phyloP scores from a whole-genome alignment of 2,888 invertebrate genomes.

The Meiosimyza decipiens region DNA sequence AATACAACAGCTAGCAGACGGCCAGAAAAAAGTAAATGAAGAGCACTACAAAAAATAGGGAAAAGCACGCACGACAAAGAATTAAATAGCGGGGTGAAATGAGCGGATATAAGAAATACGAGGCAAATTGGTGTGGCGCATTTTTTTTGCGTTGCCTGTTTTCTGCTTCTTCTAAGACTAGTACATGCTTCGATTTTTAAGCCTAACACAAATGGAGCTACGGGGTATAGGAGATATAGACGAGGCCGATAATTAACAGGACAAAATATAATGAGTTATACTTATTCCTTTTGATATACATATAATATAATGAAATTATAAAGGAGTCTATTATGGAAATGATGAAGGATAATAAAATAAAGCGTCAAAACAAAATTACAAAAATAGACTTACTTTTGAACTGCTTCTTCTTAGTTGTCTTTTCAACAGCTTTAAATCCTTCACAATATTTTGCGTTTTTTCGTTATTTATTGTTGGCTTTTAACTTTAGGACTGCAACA shows the following conservation, averaged over 20 bases:
- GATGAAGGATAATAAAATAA: neutral
- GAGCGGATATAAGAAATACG: neutral
- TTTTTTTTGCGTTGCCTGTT: conserved; percentile 19
- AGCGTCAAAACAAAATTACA: neutral
- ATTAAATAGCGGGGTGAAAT: conserved; percentile 27
- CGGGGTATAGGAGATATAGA: neutral
- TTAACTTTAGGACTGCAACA: conserved; percentile 20
- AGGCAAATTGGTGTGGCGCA: conserved; percentile 30
- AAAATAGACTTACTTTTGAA: too few relatives aligned
- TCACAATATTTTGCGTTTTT: neutral
- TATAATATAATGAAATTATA: neutral
- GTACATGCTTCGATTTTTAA: neutral
- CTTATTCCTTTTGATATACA: too few relatives aligned
- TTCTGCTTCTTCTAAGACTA: neutral
- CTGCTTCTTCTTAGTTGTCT: neutral
- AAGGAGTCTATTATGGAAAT: neutral
- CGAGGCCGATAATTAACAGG: neutral
- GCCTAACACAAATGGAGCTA: neutral
- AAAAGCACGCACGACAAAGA: conserved; percentile 26
- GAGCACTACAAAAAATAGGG: conserved; percentile 31
- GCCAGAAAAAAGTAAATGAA: conserved; percentile 19
- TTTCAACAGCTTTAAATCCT: neutral
- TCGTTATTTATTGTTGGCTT: conserved; percentile 1
- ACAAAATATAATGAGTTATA: too few relatives aligned
- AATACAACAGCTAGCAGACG: neutral